A percentile compares a stretch with the other conserved stretches of the same genome.
phyloP scores from a whole-genome alignment of 1,140 invertebrate species.

The Drosophila ogumai region DNA sequence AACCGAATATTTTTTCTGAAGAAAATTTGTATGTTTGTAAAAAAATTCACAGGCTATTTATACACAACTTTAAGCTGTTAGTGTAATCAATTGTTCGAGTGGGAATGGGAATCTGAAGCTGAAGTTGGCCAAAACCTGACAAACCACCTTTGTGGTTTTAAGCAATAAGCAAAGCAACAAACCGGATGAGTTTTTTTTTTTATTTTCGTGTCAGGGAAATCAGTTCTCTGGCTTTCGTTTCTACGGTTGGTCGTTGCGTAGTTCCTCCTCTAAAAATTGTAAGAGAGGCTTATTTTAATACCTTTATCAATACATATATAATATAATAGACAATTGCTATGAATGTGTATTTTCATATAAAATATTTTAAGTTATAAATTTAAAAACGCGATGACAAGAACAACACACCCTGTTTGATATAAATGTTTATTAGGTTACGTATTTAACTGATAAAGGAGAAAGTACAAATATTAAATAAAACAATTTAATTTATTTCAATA shows the following conservation, averaged over 20 bases:
- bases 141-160: conserved; percentile 31
- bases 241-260: conserved; percentile 45
- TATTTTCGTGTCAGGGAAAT: conserved; percentile 31
- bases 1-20: too few species aligned
- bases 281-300: conserved; percentile 1
- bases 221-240: conserved; percentile 68
- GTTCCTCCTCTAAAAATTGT: conserved; percentile 19
- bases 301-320: neutral
- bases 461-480: neutral
- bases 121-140: conserved; percentile 24
- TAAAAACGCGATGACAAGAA: neutral
- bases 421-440: neutral
- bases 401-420: neutral
- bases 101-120: conserved; percentile 12
- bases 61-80: conserved; percentile 6
- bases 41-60: neutral
- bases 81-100: neutral
- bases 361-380: neutral
- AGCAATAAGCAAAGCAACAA: conserved; percentile 29
- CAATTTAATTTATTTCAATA: conserved; percentile 12
- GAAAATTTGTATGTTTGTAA: neutral
- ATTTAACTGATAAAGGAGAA: neutral
- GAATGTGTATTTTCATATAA: neutral
- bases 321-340: neutral
- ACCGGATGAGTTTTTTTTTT: conserved; percentile 48